Evolutionary conservation across 1,140 invertebrate species (phyloP), one percentile per base, ranked within the genome.

Genomic region (Drosophila mayri): DNA sequence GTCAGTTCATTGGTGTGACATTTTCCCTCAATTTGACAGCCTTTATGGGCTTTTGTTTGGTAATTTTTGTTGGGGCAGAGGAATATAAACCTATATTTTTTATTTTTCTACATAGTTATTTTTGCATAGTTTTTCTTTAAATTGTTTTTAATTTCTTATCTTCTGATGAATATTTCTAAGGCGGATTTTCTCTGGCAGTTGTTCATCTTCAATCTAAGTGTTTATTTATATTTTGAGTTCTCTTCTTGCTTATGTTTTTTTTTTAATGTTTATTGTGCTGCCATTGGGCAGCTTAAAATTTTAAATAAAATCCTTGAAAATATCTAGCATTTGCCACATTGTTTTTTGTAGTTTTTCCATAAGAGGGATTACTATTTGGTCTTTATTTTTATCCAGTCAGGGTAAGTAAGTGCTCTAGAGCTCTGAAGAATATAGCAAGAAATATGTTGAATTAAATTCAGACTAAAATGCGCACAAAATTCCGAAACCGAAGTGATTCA

Each of bases 191-290:
- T 30, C 11, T 3, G 46, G 32, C 16, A 22, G 9, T 37, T 12
- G 8, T 62, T 38, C 6, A 32, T n/a, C 9, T 37, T 37, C 12
- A 32, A n/a, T 22, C 22, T 14, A 14, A 20, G 12, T 18, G 22
- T 8, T 62, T 63, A 37, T 62, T 66, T 46, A 63, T 47, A 47
- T 63, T 62, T 66, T 22, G 25, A 37, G 30, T 14, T 37, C 2
- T 35, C 16, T 61, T 18, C 22, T 18, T 61, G 32, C 22, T n/a
- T 30, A 46, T 30, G 37, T 22, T 62, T 61, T 65, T 61, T 18
- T 40, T 40, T 40, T 59, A 3, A 59, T 57, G 28, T 58, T 35
- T 35, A 5, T 28, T 10, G 11, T n/a, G 20, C 11, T 59, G 4
- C 16, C n/a, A 18, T 41, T 41, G n/a, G 3, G 40, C 18, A 41